Evolutionary conservation across 1,140 invertebrate species (phyloP).

Genomic region (Hormaphis cornu): DNA sequence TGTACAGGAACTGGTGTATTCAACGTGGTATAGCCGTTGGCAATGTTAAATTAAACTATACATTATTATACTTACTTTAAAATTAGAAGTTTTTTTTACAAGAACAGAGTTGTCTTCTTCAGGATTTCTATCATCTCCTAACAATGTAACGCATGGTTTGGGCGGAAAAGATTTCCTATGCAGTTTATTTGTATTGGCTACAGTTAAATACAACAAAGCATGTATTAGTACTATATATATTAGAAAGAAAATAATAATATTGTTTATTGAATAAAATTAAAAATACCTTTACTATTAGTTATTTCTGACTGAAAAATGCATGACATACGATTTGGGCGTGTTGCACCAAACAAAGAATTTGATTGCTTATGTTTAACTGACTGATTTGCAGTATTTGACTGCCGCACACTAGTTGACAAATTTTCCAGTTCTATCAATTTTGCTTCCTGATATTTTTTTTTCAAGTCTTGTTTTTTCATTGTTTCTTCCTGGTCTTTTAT

Average conservation of each 20-base stretch:
- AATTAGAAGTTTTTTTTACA: neutral
- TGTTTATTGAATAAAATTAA: neutral
- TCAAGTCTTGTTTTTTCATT: neutral
- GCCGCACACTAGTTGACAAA: neutral
- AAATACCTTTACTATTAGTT: too few relatives aligned
- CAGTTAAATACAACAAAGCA: neutral
- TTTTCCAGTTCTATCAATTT: too few relatives aligned
- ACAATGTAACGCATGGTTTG: neutral
- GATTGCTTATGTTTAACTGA: too few relatives aligned
- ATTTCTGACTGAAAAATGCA: neutral
- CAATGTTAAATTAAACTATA: too few relatives aligned
- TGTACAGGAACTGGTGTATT: too few relatives aligned
- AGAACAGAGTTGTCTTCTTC: neutral
- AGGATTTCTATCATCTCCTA: slow-evolving; percentile 21
- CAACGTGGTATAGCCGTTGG: too few relatives aligned
- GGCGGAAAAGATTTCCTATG: neutral
- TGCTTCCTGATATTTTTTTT: neutral
- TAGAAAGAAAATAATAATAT: neutral
- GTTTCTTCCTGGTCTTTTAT: too few relatives aligned
- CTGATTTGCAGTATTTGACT: neutral
- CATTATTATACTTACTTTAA: slow-evolving; percentile 3
- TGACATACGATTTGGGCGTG: neutral
- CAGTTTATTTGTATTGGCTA: neutral
- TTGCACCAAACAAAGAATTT: too few relatives aligned
- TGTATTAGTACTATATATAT: neutral